These are phyloP conservation scores for Stercorarius parasiticus DNA, from an alignment of 2,113 vertebrate species.

Conservation along the genomic window DNA sequence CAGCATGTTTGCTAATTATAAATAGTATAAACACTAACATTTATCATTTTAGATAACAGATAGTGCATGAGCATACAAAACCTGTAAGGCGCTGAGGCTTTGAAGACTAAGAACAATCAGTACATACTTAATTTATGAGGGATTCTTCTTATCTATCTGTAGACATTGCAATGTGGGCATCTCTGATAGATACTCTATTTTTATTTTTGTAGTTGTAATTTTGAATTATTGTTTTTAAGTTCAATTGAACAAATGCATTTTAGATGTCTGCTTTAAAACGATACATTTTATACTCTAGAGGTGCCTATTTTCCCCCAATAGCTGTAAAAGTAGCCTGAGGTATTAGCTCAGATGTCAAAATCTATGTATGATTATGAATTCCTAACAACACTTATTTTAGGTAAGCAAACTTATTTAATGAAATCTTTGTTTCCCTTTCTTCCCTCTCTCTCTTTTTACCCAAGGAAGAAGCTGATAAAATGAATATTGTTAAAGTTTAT, in stretches of 20 bases:
- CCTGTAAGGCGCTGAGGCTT: background rate
- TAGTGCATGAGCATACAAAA: background rate
- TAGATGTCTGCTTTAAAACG: background rate
- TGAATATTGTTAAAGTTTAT: background rate
- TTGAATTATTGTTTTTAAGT: background rate
- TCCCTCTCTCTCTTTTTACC: background rate
- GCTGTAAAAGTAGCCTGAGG: background rate
- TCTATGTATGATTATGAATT: background rate
- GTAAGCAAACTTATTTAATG: background rate
- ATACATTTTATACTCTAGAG: background rate
- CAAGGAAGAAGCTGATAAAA: background rate
- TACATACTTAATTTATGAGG: background rate
- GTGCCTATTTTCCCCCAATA: background rate
- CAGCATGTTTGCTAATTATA: background rate
- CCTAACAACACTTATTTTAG: background rate
- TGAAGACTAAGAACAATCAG: background rate
- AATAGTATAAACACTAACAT: background rate
- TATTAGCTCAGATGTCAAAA: background rate
- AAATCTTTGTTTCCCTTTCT: background rate
- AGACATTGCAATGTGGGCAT: background rate
- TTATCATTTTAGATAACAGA: background rate
- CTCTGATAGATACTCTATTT: background rate
- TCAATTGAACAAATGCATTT: background rate
- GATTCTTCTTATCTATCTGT: background rate
- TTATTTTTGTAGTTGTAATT: background rate